Evolutionary conservation across 2,113 vertebrate genomes (phyloP), one percentile per base, ranked within the genome.

Genomic region (Willisornis vidua): DNA sequence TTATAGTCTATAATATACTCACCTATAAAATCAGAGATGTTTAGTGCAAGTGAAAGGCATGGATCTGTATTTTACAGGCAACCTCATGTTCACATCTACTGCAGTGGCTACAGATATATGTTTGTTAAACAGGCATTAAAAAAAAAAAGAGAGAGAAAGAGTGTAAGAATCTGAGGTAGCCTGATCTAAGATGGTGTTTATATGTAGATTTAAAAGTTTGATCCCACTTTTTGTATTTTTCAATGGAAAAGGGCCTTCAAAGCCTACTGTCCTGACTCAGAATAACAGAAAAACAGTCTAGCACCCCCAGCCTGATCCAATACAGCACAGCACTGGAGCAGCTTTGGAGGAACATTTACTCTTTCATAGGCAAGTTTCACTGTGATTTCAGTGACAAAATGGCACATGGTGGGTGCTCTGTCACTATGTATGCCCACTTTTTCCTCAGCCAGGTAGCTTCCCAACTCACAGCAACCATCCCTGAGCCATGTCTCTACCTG

Each of bases 341-440:
- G 45, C 39, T 90, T 19, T 49, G 45, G 25, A 41, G 35, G 51
- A 66, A 59, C 29, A 17, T 33, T 48, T 54, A 16, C 12, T 35
- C 24, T 31, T 41, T 37, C 35, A 9, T 19, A 3, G 6, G 20
- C 19, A 74, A 84, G 26, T 39, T 10, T n/a, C 35, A 15, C 58
- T 4, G 1, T 23, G 39, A 78, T 55, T 72, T 62, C 41, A n/a
- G 39, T 1, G 3, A 41, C 35, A 29, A 54, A 31, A 51, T 3
- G 24, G 3, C 14, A 24, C 9, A 0, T 2, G 7, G 25, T 31
- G 19, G 31, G 35, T n/a, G 17, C 58, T 65, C 41, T 51, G 17
- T 31, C 31, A 14, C 41, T 3, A 1, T 12, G 0, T 33, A 52
- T 4, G 1, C 11, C 57, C 4, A 0, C 71, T 43, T 43, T 25